These are phyloP conservation scores for Chloroclystis v-ata DNA, from an alignment of 2,888 invertebrate species.

Conservation along the genomic window DNA sequence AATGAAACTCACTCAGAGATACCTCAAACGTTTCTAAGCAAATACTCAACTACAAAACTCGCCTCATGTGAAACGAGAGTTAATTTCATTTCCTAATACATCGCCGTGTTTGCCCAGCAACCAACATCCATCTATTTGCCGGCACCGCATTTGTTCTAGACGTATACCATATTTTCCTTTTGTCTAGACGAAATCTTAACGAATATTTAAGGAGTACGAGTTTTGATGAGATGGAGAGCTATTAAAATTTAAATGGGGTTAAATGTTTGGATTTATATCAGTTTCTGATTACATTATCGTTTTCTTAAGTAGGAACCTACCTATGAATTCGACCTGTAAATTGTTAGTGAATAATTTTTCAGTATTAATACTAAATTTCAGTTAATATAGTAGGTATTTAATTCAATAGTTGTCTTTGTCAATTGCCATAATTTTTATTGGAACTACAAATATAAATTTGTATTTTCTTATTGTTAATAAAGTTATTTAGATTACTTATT, in stretches of 20 bases:
- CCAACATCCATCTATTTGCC: constrained; percentile 34
- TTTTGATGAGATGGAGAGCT: constrained; percentile 30
- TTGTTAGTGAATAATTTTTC: too few species aligned
- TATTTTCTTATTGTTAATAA: too few species aligned
- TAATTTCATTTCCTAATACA: constrained; percentile 76
- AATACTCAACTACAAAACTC: not conserved
- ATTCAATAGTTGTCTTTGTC: too few species aligned
- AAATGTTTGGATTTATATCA: not conserved
- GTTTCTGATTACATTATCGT: not conserved
- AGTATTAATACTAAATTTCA: too few species aligned
- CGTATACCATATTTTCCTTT: constrained; percentile 73
- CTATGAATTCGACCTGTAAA: too few species aligned
- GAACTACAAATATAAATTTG: too few species aligned
- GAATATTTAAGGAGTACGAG: constrained; percentile 66
- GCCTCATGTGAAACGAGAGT: constrained; percentile 28
- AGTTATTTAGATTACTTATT: too few species aligned
- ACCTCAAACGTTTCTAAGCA: not conserved
- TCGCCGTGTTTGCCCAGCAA: constrained; percentile 60
- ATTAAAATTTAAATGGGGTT: constrained; percentile 18
- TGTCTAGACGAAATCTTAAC: constrained; percentile 77
- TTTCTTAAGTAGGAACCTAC: not conserved
- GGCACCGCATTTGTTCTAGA: constrained; percentile 61
- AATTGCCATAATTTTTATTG: too few species aligned
- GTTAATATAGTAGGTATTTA: too few species aligned
- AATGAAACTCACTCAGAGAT: too few species aligned